Base-by-base conservation (phyloP, 2,888 invertebrate genomes). In the Gryllus longicercus region DNA sequence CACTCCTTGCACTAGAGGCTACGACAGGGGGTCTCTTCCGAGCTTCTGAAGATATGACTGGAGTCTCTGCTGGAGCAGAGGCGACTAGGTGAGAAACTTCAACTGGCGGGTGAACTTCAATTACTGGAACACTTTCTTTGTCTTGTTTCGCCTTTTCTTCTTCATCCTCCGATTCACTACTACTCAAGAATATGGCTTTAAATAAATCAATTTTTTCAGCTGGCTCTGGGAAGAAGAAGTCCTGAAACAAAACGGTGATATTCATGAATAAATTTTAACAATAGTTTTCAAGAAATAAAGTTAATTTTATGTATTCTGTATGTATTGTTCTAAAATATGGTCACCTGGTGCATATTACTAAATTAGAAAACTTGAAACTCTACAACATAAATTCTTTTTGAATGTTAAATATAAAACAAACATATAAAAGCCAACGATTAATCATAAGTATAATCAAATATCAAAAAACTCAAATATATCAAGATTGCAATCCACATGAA, bases 161-260 rank as follows among this genome's bases (percentile, higher is more conserved):
- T 79, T 93, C 93, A 18, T 91, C 90, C 49, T 87, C 88, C 84
- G 93, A 85, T 50, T 86, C 94, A 85, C 93, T 94, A 81, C 95
- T 94, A 84, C 93, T 93, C 50, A 94, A 89, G 85, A 98, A 98
- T 84, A 98, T 95, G 0, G 96, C 93, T 87, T 95, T 95, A 85
- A 96, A 98, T 5, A 98, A 88, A 87, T 97, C 97, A 81, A 90
- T 89, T 84, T 92, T 92, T 78, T 92, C 89, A 25, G 90, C 89
- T 25, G 89, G 87, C 76, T 88, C 88, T 80, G 86, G 76, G 50
- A 81, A 81, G n/a, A 76, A 79, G n/a, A 79, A 79, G 76, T 80
- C 81, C 79, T 84, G 74, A 38, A 77, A n/a, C n/a, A 78, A 51
- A 23, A 11, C 11, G 16, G 76, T 23, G 8, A 38, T 38, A 38